Evolutionary conservation across 2,888 invertebrate genomes (phyloP).

Genomic region (Scaptomyza tumidula): DNA sequence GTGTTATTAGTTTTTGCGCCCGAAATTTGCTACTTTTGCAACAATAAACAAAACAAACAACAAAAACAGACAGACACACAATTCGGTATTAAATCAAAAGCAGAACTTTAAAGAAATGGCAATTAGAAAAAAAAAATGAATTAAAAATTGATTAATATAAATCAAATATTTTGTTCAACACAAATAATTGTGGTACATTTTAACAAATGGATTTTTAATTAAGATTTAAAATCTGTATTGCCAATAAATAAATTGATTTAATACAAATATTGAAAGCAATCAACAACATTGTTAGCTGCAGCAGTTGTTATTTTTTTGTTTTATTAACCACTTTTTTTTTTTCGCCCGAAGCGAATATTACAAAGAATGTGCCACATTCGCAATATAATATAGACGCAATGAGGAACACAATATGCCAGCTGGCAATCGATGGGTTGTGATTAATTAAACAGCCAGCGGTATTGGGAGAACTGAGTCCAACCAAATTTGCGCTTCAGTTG

Average conservation of each 20-base stretch:
- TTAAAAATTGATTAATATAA: neutral
- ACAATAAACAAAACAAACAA: too few relatives aligned
- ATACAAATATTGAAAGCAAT: neutral
- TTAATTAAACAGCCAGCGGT: constrained; percentile 79
- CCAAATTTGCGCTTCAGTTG: too few relatives aligned
- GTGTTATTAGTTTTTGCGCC: neutral
- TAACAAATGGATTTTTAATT: neutral
- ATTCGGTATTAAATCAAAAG: neutral
- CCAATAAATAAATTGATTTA: too few relatives aligned
- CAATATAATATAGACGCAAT: constrained; percentile 91
- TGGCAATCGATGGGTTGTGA: constrained; percentile 92
- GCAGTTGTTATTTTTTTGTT: too few relatives aligned
- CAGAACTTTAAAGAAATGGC: neutral
- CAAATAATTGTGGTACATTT: neutral
- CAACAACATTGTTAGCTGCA: neutral
- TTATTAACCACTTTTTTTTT: constrained; percentile 89
- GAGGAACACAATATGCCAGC: constrained; percentile 94
- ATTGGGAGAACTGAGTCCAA: too few relatives aligned
- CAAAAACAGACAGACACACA: neutral
- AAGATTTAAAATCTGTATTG: too few relatives aligned
- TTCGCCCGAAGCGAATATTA: constrained; percentile 89
- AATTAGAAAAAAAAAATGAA: neutral
- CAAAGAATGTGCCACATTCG: constrained; percentile 90
- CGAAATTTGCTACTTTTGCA: too few relatives aligned
- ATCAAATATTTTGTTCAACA: constrained; percentile 69